A percentile compares a stretch with the other conserved stretches of the same genome.
Conservation (phyloP, 2,888 invertebrate genomes). For the Lordiphosa andalusiaca region DNA sequence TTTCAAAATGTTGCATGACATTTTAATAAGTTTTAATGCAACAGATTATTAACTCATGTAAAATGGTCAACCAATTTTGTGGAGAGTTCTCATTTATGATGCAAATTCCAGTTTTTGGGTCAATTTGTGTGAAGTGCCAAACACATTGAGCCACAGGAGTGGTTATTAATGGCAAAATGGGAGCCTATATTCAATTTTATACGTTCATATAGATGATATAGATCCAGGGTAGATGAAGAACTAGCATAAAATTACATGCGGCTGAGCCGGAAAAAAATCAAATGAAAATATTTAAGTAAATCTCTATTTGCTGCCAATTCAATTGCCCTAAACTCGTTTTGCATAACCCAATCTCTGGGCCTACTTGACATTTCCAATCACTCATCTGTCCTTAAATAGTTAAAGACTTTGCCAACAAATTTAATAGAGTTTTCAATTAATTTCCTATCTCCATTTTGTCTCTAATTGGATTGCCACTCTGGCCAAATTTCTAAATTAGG, state of each 20-base stretch:
- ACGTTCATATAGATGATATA: too few species aligned
- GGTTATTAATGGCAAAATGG: too few species aligned
- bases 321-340: too few species aligned
- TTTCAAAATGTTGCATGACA: conserved; percentile 34
- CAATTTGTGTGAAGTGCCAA: conserved; percentile 24
- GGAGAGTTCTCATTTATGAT: conserved; percentile 35
- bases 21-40: conserved; percentile 46
- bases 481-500: conserved; percentile 31
- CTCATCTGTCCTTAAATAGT: too few species aligned
- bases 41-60: conserved; percentile 28
- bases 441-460: conserved; percentile 4
- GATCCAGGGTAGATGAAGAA: too few species aligned
- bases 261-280: too few species aligned
- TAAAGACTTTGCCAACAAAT: background rate
- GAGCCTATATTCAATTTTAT: too few species aligned
- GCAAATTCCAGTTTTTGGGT: conserved; percentile 23
- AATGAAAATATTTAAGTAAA: too few species aligned
- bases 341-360: too few species aligned
- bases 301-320: too few species aligned
- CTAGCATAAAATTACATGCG: too few species aligned
- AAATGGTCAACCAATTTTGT: conserved; percentile 17
- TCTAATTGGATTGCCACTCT: conserved; percentile 46
- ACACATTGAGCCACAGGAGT: background rate
- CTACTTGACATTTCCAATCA: too few species aligned
- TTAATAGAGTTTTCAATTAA: conserved; percentile 10